Evolutionary conservation across 1,140 invertebrate species (phyloP), one percentile per base, ranked within the genome.

Genomic region (Brachionus calyciflorus): DNA sequence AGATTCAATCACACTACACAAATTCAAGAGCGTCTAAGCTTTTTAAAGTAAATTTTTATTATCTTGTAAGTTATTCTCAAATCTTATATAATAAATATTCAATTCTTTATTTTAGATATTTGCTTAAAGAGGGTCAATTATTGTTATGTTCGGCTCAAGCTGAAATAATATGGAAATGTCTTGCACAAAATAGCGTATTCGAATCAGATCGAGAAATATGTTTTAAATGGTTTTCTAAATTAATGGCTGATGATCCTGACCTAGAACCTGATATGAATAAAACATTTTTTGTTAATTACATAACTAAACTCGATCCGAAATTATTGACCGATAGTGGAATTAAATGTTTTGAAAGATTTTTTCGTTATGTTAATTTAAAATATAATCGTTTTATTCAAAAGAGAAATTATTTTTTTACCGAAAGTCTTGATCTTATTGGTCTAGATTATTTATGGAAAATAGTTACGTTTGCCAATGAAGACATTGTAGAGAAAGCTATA

Each of bases 61-160:
- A n/a, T n/a, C n/a, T n/a, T n/a, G n/a, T n/a, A 57, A 28, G 26
- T 30, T 17, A 1, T 7, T 33, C 14, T 30, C 12, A 57, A 33
- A 3, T n/a, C 1, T 83, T 95, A 93, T 86, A 86, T 92, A 79
- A 86, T 93, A 33, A 1, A 14, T 55, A 46, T n/a, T n/a, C n/a
- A n/a, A n/a, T n/a, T 24, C 3, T 40, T 24, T 4, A 21, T 40
- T 40, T 40, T 9, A n/a, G 55, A 77, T 87, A 86, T 83, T 79
- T 86, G 49, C 81, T 87, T 26, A 87, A 89, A 88, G 93, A 96
- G 87, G 93, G 94, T 24, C 93, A 95, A 83, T 84, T 98, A 28
- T 97, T 93, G 93, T 87, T 98, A 57, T 96, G 94, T 85, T 92
- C 93, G 24, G 92, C 94, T 82, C 94, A 97, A 87, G 94, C 94